Evolutionary conservation across 1,140 invertebrate genomes (phyloP).

Genomic region (Zaprionus ghesquierei): DNA sequence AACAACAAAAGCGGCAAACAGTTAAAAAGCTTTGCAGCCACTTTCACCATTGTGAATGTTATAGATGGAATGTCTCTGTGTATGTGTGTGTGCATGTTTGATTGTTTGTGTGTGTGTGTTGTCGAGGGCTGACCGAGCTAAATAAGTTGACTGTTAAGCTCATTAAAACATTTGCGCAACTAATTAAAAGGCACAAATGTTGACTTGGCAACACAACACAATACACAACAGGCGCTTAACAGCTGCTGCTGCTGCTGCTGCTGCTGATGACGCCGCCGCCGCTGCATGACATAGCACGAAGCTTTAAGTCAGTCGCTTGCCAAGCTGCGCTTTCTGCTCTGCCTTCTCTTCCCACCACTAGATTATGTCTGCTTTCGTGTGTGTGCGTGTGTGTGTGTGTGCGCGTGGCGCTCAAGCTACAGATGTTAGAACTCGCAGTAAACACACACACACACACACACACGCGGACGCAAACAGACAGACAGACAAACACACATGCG

Average conservation of each 20-base stretch:
- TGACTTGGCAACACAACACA: conserved; percentile 24
- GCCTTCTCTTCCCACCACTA: background rate
- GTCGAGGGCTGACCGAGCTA: background rate
- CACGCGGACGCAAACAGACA: background rate
- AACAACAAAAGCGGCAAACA: conserved; percentile 15
- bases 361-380: background rate
- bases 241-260: background rate
- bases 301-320: conserved; percentile 14
- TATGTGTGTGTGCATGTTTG: background rate
- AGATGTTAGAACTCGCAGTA: conserved; percentile 33
- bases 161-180: conserved; percentile 28
- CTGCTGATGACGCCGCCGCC: background rate
- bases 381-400: conserved; percentile 14
- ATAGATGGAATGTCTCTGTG: background rate
- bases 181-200: conserved; percentile 26
- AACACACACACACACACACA: background rate
- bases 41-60: conserved; percentile 29
- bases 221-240: conserved; percentile 28
- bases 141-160: conserved; percentile 22
- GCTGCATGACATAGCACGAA: conserved; percentile 26
- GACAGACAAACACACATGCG: conserved; percentile 21
- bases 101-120: conserved; percentile 1
- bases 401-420: conserved; percentile 41
- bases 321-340: conserved; percentile 35
- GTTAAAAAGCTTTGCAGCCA: conserved; percentile 23